These are phyloP conservation scores for Achatina immaculata DNA, from an alignment of 1,140 invertebrate genomes.

Conservation along the genomic window DNA sequence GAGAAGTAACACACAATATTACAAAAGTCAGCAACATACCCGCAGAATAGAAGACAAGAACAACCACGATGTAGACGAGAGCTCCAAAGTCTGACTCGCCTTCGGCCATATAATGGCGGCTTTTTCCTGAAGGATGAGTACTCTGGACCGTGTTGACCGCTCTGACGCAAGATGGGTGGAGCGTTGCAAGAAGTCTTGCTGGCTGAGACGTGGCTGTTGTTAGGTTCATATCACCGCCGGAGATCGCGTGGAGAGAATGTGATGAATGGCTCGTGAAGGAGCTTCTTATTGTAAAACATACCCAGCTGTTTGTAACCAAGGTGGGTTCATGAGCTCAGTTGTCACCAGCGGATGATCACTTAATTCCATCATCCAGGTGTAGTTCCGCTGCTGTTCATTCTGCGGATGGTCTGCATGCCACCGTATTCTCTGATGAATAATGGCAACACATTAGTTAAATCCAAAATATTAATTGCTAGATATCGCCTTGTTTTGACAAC, in stretches of 20 bases:
- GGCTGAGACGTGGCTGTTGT: neutral
- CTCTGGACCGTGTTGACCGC: neutral
- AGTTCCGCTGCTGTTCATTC: no score
- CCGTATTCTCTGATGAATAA: no score
- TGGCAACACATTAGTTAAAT: no score
- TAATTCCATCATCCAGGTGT: no score
- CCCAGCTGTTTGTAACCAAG: neutral
- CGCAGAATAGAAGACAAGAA: constrained; percentile 65
- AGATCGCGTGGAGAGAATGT: neutral
- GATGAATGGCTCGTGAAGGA: neutral
- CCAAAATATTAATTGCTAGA: no score
- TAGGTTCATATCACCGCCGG: neutral
- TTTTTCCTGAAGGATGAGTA: neutral
- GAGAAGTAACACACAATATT: no score
- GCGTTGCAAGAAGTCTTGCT: neutral
- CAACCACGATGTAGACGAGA: constrained; percentile 65
- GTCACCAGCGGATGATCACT: no score
- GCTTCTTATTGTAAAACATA: neutral
- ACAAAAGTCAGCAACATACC: neutral
- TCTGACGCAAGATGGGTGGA: neutral
- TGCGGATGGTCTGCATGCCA: no score
- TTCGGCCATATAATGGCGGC: neutral
- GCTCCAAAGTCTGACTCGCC: constrained; percentile 54
- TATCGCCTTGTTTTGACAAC: no score
- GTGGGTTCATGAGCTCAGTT: no score